Conservation (phyloP, 1,140 invertebrate genomes). For the Apis laboriosa region DNA sequence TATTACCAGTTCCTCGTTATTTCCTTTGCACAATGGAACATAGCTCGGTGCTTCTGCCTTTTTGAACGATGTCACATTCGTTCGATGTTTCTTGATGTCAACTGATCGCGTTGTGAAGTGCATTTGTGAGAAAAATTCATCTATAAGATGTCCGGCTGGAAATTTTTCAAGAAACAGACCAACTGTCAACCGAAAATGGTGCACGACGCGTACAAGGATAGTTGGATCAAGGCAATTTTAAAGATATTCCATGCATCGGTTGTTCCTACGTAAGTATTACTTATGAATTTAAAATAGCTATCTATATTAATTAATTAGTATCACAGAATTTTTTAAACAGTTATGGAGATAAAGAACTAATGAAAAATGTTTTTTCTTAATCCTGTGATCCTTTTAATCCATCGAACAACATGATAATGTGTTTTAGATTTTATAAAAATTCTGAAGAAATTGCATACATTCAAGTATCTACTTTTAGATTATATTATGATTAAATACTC, state of each 20-base stretch:
- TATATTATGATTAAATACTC: no score
- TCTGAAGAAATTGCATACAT: no score
- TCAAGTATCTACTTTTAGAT: no score
- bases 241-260: slow-evolving; percentile 19
- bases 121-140: neutral
- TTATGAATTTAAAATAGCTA: neutral
- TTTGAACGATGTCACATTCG: neutral
- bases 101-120: neutral
- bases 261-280: slow-evolving; percentile 36
- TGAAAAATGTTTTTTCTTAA: no score
- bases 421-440: no score
- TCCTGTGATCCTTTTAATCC: no score
- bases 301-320: no score
- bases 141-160: slow-evolving; percentile 24
- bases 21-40: slow-evolving; percentile 9
- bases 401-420: no score
- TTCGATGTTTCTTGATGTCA: neutral
- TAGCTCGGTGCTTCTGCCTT: neutral
- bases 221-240: slow-evolving; percentile 1
- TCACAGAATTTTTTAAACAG: no score
- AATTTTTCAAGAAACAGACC: slow-evolving; percentile 1
- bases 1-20: slow-evolving; percentile 36
- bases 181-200: neutral
- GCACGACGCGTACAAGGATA: neutral
- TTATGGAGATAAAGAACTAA: no score